phyloP scores from a whole-genome alignment of 2,888 invertebrate genomes.

The Syrista parreyssii region DNA sequence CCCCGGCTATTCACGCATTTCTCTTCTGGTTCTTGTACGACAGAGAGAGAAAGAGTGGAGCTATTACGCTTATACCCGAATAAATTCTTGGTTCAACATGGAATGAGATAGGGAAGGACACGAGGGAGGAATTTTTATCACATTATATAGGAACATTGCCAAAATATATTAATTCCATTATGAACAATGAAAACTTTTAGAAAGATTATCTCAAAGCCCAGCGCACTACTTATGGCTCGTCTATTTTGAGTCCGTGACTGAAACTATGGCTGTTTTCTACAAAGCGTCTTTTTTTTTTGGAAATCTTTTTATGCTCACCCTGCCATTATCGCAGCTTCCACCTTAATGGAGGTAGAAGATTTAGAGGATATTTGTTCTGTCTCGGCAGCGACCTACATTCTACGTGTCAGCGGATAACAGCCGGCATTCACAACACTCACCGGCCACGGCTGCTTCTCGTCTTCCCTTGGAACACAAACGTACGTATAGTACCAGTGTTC shows the following conservation, averaged over 20 bases:
- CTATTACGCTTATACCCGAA: background rate
- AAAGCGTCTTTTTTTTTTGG: background rate
- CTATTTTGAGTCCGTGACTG: background rate
- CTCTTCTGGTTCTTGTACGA: slow-evolving; percentile 25
- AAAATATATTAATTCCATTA: background rate
- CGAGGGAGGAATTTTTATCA: background rate
- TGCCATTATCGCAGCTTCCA: background rate
- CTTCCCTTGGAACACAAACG: background rate
- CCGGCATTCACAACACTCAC: slow-evolving; percentile 27
- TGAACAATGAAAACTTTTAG: background rate
- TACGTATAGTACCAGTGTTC: background rate
- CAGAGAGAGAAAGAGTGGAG: slow-evolving; percentile 3
- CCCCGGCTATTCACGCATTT: slow-evolving; percentile 7
- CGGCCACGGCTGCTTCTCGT: background rate
- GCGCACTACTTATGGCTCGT: background rate
- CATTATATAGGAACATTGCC: background rate
- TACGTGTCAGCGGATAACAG: slow-evolving; percentile 30
- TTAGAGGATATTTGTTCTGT: slow-evolving; percentile 33
- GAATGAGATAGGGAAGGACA: background rate
- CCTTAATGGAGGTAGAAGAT: slow-evolving; percentile 19
- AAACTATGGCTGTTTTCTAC: background rate
- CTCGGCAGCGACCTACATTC: slow-evolving; percentile 31
- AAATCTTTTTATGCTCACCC: background rate
- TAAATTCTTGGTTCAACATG: background rate
- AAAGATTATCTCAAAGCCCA: background rate